phyloP scores from a whole-genome alignment of 2,888 invertebrate genomes.

The Imbricaverruca yamaguchii region DNA sequence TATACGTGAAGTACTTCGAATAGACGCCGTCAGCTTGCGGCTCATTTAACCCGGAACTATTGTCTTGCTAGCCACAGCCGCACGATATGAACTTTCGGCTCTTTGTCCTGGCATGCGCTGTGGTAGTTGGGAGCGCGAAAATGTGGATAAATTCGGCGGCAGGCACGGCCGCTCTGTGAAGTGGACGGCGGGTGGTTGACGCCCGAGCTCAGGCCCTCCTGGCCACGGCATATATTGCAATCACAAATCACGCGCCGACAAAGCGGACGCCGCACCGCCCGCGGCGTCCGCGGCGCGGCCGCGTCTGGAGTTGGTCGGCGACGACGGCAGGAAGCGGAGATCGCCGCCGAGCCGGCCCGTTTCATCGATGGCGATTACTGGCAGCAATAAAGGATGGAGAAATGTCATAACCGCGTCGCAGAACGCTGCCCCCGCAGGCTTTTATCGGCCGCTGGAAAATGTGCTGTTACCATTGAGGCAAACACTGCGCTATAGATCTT shows the following conservation, averaged over 20 bases:
- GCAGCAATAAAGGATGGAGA: slow-evolving; percentile 5
- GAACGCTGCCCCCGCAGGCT: slow-evolving; percentile 6
- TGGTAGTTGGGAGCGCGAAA: background rate
- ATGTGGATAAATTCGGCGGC: background rate
- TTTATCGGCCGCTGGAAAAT: background rate
- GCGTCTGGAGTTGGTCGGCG: background rate
- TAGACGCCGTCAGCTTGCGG: too few species aligned
- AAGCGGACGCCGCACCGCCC: slow-evolving; percentile 12
- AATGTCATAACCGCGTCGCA: slow-evolving; percentile 2
- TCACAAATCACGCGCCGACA: slow-evolving; percentile 12
- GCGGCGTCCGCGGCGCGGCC: background rate
- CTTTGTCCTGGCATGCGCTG: background rate
- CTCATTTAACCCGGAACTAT: too few species aligned
- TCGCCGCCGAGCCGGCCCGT: background rate
- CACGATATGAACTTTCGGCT: background rate
- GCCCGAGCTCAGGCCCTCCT: background rate
- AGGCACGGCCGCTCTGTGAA: background rate
- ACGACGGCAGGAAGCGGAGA: slow-evolving; percentile 15
- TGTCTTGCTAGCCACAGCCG: background rate
- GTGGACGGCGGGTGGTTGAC: background rate
- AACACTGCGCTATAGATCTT: background rate
- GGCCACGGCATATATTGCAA: slow-evolving; percentile 4
- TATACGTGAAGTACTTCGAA: too few species aligned
- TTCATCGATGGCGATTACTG: slow-evolving; percentile 20
- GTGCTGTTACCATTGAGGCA: background rate